Conservation (phyloP, 2,797 vertebrate species). For the Xenentodon cancila region DNA sequence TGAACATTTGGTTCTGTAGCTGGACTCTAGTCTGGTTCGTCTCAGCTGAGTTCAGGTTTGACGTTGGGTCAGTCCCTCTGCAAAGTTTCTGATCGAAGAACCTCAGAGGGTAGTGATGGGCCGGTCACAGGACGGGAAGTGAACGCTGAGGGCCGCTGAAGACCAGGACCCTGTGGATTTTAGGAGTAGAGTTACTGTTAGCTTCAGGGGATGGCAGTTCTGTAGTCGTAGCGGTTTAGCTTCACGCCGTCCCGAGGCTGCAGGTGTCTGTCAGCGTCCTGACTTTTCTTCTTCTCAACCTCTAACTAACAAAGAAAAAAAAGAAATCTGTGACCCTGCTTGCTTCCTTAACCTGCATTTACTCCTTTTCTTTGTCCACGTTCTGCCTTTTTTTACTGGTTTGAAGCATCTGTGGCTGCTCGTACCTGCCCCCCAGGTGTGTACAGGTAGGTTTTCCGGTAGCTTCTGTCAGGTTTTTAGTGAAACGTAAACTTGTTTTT, state of each 20-base stretch:
- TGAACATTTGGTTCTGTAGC: slow-evolving; percentile 49
- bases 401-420: slow-evolving; percentile 79
- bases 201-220: slow-evolving; percentile 78
- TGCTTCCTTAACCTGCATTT: slow-evolving; percentile 78
- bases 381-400: slow-evolving; percentile 73
- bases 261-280: slow-evolving; percentile 75
- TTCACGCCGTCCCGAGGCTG: slow-evolving; percentile 54
- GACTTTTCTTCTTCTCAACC: slow-evolving; percentile 57
- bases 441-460: no score
- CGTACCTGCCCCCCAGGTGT: slow-evolving; percentile 54
- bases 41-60: slow-evolving; percentile 19
- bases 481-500: no score
- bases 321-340: slow-evolving; percentile 38
- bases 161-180: slow-evolving; percentile 17
- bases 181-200: slow-evolving; percentile 74
- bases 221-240: slow-evolving; percentile 85
- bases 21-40: slow-evolving; percentile 31
- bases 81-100: neutral
- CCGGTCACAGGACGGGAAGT: neutral
- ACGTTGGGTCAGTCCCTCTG: neutral
- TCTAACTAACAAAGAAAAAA: slow-evolving; percentile 67
- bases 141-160: neutral
- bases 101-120: neutral
- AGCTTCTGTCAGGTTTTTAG: no score
- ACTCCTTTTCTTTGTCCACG: slow-evolving; percentile 69